These are phyloP conservation scores for Micrasema minimum DNA, from an alignment of 1,140 invertebrate species.

Conservation along the genomic window DNA sequence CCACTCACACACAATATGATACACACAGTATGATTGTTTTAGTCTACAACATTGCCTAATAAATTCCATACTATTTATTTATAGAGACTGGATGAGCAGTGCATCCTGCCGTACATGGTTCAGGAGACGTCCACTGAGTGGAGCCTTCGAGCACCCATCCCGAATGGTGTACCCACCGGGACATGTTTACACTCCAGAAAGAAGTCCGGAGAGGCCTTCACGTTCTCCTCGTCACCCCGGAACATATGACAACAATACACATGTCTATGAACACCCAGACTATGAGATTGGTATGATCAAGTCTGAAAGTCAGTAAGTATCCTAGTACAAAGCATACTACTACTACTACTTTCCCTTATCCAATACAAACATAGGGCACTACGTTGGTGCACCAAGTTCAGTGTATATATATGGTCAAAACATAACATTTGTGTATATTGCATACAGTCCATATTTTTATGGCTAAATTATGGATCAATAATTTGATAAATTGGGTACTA, in stretches of 20 bases:
- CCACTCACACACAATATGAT: neutral
- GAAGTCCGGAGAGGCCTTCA: constrained; percentile 70
- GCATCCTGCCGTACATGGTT: constrained; percentile 88
- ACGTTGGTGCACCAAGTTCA: too few species aligned
- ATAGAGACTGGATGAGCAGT: constrained; percentile 88
- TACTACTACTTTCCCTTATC: too few species aligned
- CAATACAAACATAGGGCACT: too few species aligned
- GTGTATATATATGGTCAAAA: too few species aligned
- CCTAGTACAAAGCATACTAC: too few species aligned
- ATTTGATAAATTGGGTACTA: too few species aligned
- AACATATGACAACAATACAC: constrained; percentile 76
- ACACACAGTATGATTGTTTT: too few species aligned
- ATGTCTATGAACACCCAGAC: constrained; percentile 82
- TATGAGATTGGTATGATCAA: constrained; percentile 84
- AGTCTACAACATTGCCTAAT: too few species aligned
- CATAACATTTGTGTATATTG: too few species aligned
- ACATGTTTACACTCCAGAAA: constrained; percentile 79
- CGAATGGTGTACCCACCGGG: constrained; percentile 94
- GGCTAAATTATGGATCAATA: too few species aligned
- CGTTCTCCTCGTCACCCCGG: constrained; percentile 65
- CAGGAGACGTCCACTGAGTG: constrained; percentile 80
- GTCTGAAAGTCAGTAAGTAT: constrained; percentile 88
- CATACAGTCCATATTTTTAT: constrained; percentile 3
- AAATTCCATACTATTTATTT: neutral
- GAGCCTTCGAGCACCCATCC: constrained; percentile 90